Evolutionary conservation across 2,888 invertebrate species (phyloP).

Genomic region (Vanessa cardui): DNA sequence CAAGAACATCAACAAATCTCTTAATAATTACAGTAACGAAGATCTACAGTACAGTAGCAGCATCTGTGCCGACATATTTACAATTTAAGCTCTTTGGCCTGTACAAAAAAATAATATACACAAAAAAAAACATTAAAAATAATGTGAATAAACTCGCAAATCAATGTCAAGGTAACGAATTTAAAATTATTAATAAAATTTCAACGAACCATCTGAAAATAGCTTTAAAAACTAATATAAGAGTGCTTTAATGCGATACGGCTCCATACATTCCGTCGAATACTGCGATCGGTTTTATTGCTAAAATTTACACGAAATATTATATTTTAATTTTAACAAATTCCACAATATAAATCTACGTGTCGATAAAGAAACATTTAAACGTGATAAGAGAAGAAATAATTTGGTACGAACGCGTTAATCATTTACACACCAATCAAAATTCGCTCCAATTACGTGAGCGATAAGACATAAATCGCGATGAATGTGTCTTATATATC

Average conservation of each 20-base stretch:
- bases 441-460: neutral
- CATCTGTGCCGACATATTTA: constrained; percentile 72
- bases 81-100: constrained; percentile 81
- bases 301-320: constrained; percentile 56
- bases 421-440: constrained; percentile 6
- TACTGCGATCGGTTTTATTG: constrained; percentile 64
- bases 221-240: constrained; percentile 55
- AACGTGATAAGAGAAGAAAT: neutral
- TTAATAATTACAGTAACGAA: constrained; percentile 81
- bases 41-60: constrained; percentile 65
- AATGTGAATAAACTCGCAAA: constrained; percentile 67
- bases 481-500: constrained; percentile 18
- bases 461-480: constrained; percentile 12
- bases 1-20: constrained; percentile 82
- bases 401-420: neutral
- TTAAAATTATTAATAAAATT: constrained; percentile 79
- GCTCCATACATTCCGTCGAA: constrained; percentile 46
- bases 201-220: constrained; percentile 63
- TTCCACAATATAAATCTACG: constrained; percentile 27
- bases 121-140: constrained; percentile 55
- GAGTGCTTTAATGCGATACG: constrained; percentile 44
- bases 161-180: constrained; percentile 70
- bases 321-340: neutral
- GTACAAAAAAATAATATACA: constrained; percentile 74
- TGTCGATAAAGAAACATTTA: constrained; percentile 12